Base-by-base conservation (phyloP, 2,888 invertebrate species). In the Dolichomitus sp. region DNA sequence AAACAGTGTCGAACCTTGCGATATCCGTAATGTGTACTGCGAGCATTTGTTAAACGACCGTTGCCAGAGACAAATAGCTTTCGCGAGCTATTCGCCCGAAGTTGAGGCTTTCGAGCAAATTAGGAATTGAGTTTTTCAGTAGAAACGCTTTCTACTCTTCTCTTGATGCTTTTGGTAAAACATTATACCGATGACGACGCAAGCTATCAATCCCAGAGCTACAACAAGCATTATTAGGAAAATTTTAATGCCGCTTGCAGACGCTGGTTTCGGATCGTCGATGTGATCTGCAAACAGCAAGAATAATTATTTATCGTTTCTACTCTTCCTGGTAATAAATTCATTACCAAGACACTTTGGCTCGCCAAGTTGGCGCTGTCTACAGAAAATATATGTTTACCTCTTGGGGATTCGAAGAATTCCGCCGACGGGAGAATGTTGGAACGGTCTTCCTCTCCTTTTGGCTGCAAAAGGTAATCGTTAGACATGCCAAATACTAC, bases 161-260 rank as follows among this genome's bases (percentile, higher is more conserved):
- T 98, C 98, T 92, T 98, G 97, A 81, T 97, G 96, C 92, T 99
- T 99, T 93, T 98, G 98, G 93, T 99, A 99, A 93, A 98, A 97
- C 95, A 99, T 97, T 83, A 99, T 97, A 37, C 97, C 98, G 74
- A 99, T 96, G 3, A 99, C 97, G 0, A 97, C 97, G 84, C 97
- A 95, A 0, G 97, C 97, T 57, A 98, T 97, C 11, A 99, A 94
- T 2, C 97, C 97, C 33, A 99, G 95, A 70, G 99, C 96, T 14
- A 97, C 97, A 70, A 97, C 95, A 87, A 99, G 95, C 94, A 99
- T 96, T 83, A 98, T 95, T 2, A 99, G 95, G 94, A 99, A 98
- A 72, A 99, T 96, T 94, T 98, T 99, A 74, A 98, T 95, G 69
- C 98, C 99, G 4, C 98, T 98, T 95, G 98, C 95, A 27, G 97